Evolutionary conservation across 2,113 vertebrate species (phyloP).

Genomic region (Gorsachius goisagi): DNA sequence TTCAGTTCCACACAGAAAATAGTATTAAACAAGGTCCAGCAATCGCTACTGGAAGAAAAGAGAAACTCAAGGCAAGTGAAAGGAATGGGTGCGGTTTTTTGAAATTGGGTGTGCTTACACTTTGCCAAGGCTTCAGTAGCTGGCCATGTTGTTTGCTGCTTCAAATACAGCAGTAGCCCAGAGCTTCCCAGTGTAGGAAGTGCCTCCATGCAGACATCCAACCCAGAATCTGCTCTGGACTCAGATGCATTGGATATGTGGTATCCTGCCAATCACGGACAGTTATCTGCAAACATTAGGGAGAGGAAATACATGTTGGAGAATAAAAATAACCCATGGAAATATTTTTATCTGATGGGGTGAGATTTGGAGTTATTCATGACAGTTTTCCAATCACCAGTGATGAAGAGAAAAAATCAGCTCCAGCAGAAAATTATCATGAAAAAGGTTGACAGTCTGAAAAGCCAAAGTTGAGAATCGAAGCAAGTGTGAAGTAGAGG

Average conservation of each 20-base stretch:
- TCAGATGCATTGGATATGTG: background rate
- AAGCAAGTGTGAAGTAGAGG: background rate
- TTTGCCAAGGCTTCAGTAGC: background rate
- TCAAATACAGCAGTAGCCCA: background rate
- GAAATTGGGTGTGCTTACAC: background rate
- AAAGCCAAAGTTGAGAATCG: background rate
- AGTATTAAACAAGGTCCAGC: background rate
- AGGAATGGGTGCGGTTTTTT: background rate
- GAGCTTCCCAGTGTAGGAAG: background rate
- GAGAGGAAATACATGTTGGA: background rate
- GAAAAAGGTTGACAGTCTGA: background rate
- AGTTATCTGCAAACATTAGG: background rate
- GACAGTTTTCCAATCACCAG: background rate
- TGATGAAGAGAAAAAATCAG: background rate
- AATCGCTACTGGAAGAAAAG: background rate
- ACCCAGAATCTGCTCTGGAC: background rate
- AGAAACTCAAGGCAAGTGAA: background rate
- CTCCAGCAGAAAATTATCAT: background rate
- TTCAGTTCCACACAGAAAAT: background rate
- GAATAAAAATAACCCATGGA: background rate
- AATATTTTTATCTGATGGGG: background rate
- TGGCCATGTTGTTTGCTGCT: fast-evolving
- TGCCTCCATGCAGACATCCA: background rate
- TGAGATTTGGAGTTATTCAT: background rate
- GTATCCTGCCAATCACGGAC: background rate